Conservation (phyloP, 2,797 vertebrate species). For the Chelmon rostratus region DNA sequence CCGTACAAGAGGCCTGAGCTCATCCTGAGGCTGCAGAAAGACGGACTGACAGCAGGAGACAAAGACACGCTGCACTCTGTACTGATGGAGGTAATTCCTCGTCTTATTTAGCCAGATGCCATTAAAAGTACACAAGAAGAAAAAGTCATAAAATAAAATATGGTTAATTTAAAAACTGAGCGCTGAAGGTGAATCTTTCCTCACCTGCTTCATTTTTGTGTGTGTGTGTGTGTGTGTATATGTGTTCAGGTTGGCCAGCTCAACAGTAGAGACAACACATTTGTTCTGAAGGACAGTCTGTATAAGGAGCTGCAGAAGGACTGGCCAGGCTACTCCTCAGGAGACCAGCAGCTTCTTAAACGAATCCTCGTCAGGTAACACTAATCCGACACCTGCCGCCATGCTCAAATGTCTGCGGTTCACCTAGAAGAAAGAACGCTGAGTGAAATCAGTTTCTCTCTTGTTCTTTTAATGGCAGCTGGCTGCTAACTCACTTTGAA, state of each 20-base stretch:
- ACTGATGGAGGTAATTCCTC: constrained; percentile 87
- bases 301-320: constrained; percentile 93
- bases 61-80: constrained; percentile 89
- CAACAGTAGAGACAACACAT: constrained; percentile 89
- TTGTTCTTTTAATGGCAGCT: background rate
- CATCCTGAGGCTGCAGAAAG: constrained; percentile 91
- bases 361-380: constrained; percentile 91
- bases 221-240: constrained; percentile 21
- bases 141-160: background rate
- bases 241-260: constrained; percentile 89
- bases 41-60: constrained; percentile 88
- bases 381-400: background rate
- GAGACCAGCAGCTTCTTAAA: constrained; percentile 93
- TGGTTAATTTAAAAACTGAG: background rate
- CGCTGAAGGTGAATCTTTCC: background rate
- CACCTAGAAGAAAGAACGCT: background rate
- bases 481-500: background rate
- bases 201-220: background rate
- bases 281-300: constrained; percentile 87
- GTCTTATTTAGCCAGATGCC: background rate
- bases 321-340: constrained; percentile 94
- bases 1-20: constrained; percentile 93
- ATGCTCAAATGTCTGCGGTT: background rate
- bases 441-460: background rate
- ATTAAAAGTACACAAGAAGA: background rate